Percentiles rank a stretch among this genome's conserved stretches.
These are phyloP conservation scores for Napeogenes inachia DNA, from an alignment of 2,888 invertebrate genomes.

Conservation along the genomic window DNA sequence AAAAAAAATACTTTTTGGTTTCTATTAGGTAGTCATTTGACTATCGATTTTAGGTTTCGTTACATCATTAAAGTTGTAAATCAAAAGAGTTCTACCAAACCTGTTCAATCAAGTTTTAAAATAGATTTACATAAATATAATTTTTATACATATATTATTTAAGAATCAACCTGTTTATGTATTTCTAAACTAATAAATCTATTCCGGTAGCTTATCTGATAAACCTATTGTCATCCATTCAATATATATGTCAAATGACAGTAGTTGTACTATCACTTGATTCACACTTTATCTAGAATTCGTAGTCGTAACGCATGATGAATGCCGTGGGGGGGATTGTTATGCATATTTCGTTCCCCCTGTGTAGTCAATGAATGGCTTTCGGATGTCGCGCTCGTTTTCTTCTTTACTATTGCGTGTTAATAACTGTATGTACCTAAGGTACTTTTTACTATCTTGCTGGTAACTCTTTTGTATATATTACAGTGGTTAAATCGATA, in stretches of 20 bases:
- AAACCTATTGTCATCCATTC: conserved; percentile 21
- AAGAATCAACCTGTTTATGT: no score
- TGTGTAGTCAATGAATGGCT: conserved; percentile 46
- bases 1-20: no score
- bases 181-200: neutral
- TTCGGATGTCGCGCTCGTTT: conserved; percentile 45
- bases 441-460: neutral
- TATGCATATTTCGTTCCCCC: conserved; percentile 44
- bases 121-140: no score
- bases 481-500: conserved; percentile 42
- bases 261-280: conserved; percentile 31
- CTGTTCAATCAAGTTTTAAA: no score
- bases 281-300: conserved; percentile 50
- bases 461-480: conserved; percentile 9
- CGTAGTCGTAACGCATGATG: conserved; percentile 45
- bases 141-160: no score
- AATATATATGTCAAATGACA: neutral
- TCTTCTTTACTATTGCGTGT: conserved; percentile 11
- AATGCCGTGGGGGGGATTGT: conserved; percentile 41
- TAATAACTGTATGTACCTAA: no score
- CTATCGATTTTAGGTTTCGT: no score
- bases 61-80: no score
- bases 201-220: conserved; percentile 26
- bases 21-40: no score
- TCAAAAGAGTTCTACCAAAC: no score